These are phyloP conservation scores for Caretta caretta DNA, from an alignment of 2,113 vertebrate species.

Conservation along the genomic window DNA sequence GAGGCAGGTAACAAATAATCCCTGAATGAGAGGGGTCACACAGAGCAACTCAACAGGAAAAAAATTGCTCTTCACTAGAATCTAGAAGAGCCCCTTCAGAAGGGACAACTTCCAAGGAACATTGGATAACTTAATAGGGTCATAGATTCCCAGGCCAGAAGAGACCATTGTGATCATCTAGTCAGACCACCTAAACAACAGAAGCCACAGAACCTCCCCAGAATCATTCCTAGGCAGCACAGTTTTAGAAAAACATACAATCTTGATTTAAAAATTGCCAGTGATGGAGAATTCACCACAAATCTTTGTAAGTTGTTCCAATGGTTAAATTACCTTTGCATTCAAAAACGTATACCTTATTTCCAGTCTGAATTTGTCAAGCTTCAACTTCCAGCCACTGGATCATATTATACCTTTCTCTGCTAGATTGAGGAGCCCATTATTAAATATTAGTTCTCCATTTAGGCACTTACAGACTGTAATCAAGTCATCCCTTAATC, in stretches of 20 bases:
- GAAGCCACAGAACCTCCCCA: too few relatives aligned
- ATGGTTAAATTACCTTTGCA: too few relatives aligned
- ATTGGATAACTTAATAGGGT: not conserved
- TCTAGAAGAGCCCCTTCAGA: not conserved
- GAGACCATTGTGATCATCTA: not conserved
- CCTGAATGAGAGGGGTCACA: accelerated
- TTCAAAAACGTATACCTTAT: not conserved
- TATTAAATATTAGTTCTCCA: not conserved
- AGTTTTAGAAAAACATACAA: too few relatives aligned
- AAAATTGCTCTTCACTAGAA: not conserved
- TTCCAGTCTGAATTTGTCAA: not conserved
- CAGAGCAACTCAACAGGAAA: not conserved
- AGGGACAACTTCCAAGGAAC: not conserved
- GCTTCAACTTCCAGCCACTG: not conserved
- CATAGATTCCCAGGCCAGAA: not conserved
- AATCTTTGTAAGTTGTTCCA: too few relatives aligned
- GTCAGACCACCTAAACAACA: too few relatives aligned
- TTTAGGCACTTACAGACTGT: not conserved
- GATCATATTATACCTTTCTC: not conserved
- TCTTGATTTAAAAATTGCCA: too few relatives aligned
- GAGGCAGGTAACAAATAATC: not conserved
- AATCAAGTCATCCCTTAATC: not conserved
- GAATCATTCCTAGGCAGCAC: too few relatives aligned
- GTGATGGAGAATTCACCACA: too few relatives aligned
- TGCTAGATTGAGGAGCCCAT: not conserved